Conservation (phyloP, 1,140 invertebrate species). For the Trichonephila inaurata region DNA sequence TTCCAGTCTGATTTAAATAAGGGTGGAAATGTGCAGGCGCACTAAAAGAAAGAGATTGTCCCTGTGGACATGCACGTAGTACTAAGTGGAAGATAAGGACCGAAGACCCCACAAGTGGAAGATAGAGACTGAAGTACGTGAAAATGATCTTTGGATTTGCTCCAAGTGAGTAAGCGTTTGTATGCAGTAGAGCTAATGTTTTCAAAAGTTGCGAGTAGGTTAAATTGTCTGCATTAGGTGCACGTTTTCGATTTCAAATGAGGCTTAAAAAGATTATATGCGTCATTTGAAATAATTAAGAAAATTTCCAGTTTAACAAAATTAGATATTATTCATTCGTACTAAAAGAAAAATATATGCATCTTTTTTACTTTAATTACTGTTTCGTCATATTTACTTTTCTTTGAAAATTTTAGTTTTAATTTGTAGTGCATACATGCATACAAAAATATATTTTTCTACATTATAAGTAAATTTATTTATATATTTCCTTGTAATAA, state of each 20-base stretch:
- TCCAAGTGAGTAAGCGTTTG: constrained; percentile 7
- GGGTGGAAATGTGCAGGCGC: not conserved
- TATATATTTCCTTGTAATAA: too few relatives aligned
- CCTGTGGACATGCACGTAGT: constrained; percentile 26
- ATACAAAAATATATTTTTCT: too few relatives aligned
- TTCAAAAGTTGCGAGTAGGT: not conserved
- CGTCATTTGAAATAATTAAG: not conserved
- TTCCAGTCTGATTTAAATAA: constrained; percentile 34
- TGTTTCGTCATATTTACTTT: too few relatives aligned
- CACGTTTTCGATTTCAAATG: not conserved
- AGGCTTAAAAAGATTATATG: not conserved
- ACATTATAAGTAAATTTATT: too few relatives aligned
- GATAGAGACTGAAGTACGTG: constrained; percentile 37
- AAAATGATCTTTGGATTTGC: constrained; percentile 35
- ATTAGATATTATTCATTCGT: not conserved
- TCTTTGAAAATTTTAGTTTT: too few relatives aligned
- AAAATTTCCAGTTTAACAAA: not conserved
- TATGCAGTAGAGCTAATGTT: not conserved
- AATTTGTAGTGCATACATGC: too few relatives aligned
- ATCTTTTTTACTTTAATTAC: too few relatives aligned
- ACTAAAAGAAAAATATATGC: too few relatives aligned
- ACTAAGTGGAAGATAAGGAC: constrained; percentile 24
- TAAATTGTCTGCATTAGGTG: not conserved
- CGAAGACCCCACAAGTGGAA: constrained; percentile 33
- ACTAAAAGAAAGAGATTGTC: constrained; percentile 6